Evolutionary conservation across 2,797 vertebrate species (phyloP), one percentile per base, ranked within the genome.

Genomic region (Spea hammondii): DNA sequence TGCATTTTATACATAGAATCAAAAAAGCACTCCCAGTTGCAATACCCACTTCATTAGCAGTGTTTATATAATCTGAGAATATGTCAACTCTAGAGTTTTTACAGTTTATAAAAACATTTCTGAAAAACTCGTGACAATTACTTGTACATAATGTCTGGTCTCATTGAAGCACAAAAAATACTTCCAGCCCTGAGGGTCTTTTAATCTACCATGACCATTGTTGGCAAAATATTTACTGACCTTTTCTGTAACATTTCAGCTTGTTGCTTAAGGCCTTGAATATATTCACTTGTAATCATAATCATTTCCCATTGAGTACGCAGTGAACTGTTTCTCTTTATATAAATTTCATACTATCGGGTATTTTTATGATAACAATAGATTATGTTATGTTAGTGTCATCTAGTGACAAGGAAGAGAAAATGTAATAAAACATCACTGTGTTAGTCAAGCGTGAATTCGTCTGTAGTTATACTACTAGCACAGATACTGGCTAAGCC

Each of bases 191-290:
- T 67, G 17, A 59, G 70, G 76, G 51, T 50, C 4, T 66, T 14
- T 78, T 72, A 72, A 57, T 72, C 64, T 72, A 72, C 70, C 70
- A 59, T 66, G 70, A 67, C 62, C 67, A 53, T 67, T 57, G 62
- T 46, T 66, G 70, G 62, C 70, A 67, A 78, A 72, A 65, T 78
- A 72, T 59, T 78, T 57, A 78, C 59, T 72, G 77, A 72, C 70
- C 70, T 78, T 78, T 78, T 78, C 49, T 14, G 13, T 70, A 51
- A 49, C 53, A 65, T 72, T 72, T 62, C 77, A 72, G 49, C 69
- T 60, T 62, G 44, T 72, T 55, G 68, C 76, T 72, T 51, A 53
- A 72, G 60, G 50, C 70, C 12, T 46, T 48, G 51, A 78, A 72
- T 67, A 46, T 32, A 46, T 50, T 78, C 69, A 66, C 60, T 65